phyloP scores from a whole-genome alignment of 2,113 vertebrate species.

The Trichomycterus rosablanca region DNA sequence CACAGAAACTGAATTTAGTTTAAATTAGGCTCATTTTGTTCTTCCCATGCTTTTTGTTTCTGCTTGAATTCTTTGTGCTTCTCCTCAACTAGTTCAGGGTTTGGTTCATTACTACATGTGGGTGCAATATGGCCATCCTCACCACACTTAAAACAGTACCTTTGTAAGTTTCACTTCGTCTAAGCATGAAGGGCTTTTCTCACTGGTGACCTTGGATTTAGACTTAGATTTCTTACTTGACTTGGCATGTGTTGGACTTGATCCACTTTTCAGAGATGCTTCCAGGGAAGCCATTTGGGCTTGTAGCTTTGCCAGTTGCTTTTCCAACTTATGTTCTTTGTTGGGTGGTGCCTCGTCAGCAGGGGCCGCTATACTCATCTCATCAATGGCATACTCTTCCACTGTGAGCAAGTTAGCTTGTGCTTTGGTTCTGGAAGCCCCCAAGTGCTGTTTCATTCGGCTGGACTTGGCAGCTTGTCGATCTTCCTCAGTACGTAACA shows the following conservation, averaged over 20 bases:
- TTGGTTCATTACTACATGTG: conserved; percentile 16
- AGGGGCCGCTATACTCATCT: too few relatives aligned
- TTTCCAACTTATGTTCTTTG: too few relatives aligned
- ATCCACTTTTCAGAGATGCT: too few relatives aligned
- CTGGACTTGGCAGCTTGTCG: conserved; percentile 12
- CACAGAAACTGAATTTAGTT: conserved; percentile 29
- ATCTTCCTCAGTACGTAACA: conserved; percentile 18
- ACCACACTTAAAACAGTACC: conserved; percentile 29
- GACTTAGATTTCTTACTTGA: background rate
- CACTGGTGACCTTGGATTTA: background rate
- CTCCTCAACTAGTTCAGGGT: conserved; percentile 1
- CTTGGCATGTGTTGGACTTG: background rate
- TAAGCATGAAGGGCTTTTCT: background rate
- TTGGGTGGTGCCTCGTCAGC: too few relatives aligned
- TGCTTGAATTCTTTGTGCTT: conserved; percentile 11
- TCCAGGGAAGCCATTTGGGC: too few relatives aligned
- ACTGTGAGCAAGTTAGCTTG: background rate
- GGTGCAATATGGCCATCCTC: conserved; percentile 29
- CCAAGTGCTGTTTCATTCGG: conserved; percentile 24
- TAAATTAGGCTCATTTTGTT: conserved; percentile 1
- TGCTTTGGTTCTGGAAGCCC: background rate
- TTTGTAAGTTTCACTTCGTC: background rate
- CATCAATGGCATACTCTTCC: background rate
- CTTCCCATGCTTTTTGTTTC: conserved; percentile 28
- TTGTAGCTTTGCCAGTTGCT: too few relatives aligned